Percentiles rank a stretch among this genome's conserved stretches.
Conservation (phyloP, 2,113 vertebrate genomes). For the Limnothrissa miodon region DNA sequence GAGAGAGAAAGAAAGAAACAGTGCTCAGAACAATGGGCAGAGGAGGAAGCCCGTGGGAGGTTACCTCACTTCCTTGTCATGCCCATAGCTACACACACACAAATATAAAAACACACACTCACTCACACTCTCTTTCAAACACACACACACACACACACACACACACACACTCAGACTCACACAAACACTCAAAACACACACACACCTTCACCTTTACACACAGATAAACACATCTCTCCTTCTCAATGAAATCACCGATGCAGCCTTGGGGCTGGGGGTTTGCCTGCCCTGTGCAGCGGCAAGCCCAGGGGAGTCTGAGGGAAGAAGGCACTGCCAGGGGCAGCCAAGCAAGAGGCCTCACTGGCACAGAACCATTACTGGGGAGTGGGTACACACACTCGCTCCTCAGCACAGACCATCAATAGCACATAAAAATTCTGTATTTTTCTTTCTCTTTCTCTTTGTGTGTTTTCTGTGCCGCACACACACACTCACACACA, state of each 20-base stretch:
- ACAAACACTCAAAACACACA: slow-evolving; percentile 1
- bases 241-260: slow-evolving; percentile 74
- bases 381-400: not conserved
- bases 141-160: not conserved
- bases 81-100: slow-evolving; percentile 24
- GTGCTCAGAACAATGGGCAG: slow-evolving; percentile 62
- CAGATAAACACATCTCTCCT: slow-evolving; percentile 48
- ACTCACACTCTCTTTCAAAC: not conserved
- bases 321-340: too few relatives aligned
- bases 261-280: slow-evolving; percentile 8
- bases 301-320: not conserved
- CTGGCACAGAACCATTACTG: not conserved
- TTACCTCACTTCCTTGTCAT: slow-evolving; percentile 72
- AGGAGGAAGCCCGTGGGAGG: slow-evolving; percentile 57
- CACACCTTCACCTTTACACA: not conserved
- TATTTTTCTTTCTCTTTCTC: too few relatives aligned
- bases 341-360: not conserved
- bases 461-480: not conserved
- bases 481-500: not conserved
- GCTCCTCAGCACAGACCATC: not conserved
- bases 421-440: not conserved
- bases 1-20: not conserved
- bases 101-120: not conserved
- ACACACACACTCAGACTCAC: not conserved
- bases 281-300: slow-evolving; percentile 40